Evolutionary conservation across 2,797 vertebrate genomes (phyloP).

Genomic region (Sebastolobus altivelis): DNA sequence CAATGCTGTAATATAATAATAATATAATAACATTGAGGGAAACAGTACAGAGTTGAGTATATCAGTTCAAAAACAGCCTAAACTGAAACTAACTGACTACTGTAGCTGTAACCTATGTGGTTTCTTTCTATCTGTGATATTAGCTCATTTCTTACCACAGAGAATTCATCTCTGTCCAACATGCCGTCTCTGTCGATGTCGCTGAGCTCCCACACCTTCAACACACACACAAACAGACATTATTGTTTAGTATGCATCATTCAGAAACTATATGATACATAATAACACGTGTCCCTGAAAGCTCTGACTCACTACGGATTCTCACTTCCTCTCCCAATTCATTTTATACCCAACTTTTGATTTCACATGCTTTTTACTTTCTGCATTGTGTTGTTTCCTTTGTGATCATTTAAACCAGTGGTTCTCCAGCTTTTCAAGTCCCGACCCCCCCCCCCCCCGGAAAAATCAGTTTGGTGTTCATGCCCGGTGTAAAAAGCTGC

Average conservation of each 20-base stretch:
- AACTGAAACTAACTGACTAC: constrained; percentile 20
- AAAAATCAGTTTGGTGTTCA: too few species aligned
- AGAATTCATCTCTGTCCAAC: constrained; percentile 98
- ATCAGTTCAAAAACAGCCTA: background rate
- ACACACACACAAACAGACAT: constrained; percentile 51
- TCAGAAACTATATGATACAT: constrained; percentile 2
- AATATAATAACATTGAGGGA: background rate
- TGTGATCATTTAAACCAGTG: background rate
- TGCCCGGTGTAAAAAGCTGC: too few species aligned
- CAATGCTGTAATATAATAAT: background rate
- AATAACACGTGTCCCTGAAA: background rate
- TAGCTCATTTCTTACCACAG: constrained; percentile 88
- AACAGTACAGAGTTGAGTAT: background rate
- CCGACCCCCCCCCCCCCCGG: too few species aligned
- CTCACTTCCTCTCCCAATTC: constrained; percentile 21
- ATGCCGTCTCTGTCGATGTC: constrained; percentile 98
- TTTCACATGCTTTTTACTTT: constrained; percentile 19
- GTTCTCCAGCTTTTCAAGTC: too few species aligned
- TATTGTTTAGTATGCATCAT: constrained; percentile 13
- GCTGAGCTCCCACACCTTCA: constrained; percentile 97
- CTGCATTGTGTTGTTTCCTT: background rate
- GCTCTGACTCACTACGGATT: background rate
- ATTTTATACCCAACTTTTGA: background rate
- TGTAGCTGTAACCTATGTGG: background rate
- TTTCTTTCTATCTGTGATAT: constrained; percentile 8